These are phyloP conservation scores for Atractosteus spatula DNA, from an alignment of 2,113 vertebrate genomes.

Conservation along the genomic window DNA sequence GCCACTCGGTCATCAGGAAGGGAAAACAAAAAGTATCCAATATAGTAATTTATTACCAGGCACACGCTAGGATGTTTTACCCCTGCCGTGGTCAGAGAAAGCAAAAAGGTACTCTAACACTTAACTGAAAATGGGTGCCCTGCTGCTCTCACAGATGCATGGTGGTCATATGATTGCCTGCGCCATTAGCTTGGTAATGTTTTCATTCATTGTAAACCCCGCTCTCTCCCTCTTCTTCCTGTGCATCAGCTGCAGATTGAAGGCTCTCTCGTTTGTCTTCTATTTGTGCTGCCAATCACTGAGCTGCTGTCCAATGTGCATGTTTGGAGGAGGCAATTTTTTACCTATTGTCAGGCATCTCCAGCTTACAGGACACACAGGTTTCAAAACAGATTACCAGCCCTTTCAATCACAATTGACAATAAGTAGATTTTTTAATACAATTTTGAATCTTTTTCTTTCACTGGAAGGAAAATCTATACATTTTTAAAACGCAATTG, in stretches of 20 bases:
- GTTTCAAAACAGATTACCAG: slow-evolving; percentile 51
- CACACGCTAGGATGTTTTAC: slow-evolving; percentile 59
- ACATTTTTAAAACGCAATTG: not conserved
- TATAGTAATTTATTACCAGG: slow-evolving; percentile 76
- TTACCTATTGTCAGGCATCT: slow-evolving; percentile 51
- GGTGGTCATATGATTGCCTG: slow-evolving; percentile 66
- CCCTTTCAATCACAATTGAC: slow-evolving; percentile 45
- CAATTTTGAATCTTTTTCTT: not conserved
- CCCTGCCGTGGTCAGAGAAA: slow-evolving; percentile 68
- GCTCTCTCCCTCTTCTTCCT: slow-evolving; percentile 58
- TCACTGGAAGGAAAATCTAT: not conserved
- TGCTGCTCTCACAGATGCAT: slow-evolving; percentile 63
- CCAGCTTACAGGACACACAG: slow-evolving; percentile 35
- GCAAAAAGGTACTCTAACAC: slow-evolving; percentile 68
- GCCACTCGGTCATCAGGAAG: slow-evolving; percentile 60
- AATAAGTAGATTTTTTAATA: slow-evolving; percentile 14
- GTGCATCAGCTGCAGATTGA: slow-evolving; percentile 68
- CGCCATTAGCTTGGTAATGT: slow-evolving; percentile 73
- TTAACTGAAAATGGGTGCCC: slow-evolving; percentile 67
- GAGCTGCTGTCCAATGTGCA: slow-evolving; percentile 48
- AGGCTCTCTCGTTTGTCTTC: slow-evolving; percentile 66
- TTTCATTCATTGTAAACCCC: slow-evolving; percentile 62
- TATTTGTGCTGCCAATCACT: slow-evolving; percentile 68
- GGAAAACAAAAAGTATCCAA: slow-evolving; percentile 75
- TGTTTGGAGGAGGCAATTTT: slow-evolving; percentile 54